Evolutionary conservation across 2,113 vertebrate species (phyloP).

Genomic region (Anoura caudifer): DNA sequence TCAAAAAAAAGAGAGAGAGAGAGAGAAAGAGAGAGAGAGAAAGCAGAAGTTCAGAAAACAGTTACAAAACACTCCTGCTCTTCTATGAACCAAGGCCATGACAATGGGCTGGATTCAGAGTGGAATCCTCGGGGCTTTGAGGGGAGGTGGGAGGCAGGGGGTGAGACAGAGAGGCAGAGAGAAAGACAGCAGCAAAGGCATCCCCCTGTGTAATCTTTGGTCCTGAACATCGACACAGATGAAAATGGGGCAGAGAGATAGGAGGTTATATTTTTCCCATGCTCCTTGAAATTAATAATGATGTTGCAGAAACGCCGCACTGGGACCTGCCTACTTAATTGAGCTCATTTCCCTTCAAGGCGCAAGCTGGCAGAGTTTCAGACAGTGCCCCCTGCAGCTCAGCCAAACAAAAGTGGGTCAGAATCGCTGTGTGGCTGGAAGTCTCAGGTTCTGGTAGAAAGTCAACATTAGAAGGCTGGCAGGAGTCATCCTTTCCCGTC

Average conservation of each 20-base stretch:
- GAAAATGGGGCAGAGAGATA: conserved; percentile 34
- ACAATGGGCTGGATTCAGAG: neutral
- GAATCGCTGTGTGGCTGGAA: neutral
- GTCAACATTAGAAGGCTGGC: neutral
- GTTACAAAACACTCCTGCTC: conserved; percentile 69
- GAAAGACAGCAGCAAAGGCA: neutral
- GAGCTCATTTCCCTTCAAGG: conserved; percentile 34
- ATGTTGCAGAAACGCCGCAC: neutral
- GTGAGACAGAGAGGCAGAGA: neutral
- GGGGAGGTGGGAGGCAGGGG: neutral
- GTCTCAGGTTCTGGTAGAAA: neutral
- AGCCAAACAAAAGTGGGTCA: conserved; percentile 30
- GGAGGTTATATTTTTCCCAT: neutral
- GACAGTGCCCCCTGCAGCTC: neutral
- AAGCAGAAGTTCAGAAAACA: conserved; percentile 73
- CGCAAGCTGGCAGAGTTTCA: neutral
- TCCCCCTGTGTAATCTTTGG: neutral
- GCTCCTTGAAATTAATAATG: conserved; percentile 27
- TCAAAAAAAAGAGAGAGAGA: conserved; percentile 71
- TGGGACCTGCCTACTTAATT: conserved; percentile 28
- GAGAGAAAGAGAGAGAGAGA: neutral
- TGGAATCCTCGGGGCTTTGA: neutral
- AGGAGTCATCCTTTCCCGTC: neutral
- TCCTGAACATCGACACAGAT: neutral
- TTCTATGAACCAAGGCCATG: neutral